These are phyloP conservation scores for Polydesmus complanatus DNA, from an alignment of 2,888 invertebrate species.

Conservation along the genomic window DNA sequence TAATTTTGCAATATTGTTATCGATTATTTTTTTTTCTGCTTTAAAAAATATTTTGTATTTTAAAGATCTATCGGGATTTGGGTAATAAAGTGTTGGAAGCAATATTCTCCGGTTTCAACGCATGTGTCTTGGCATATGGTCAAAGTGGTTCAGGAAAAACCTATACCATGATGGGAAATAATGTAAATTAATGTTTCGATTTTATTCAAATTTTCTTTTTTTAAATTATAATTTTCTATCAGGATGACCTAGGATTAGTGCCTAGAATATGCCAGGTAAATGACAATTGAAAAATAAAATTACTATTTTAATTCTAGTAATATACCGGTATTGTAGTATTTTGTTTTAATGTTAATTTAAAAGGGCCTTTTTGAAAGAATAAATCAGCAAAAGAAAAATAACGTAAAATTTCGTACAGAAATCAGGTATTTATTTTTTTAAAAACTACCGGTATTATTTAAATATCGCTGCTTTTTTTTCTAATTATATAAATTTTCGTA, in stretches of 20 bases:
- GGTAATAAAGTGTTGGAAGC: constrained; percentile 49
- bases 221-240: constrained; percentile 20
- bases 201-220: background rate
- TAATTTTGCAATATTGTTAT: constrained; percentile 25
- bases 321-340: background rate
- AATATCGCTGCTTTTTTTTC: background rate
- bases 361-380: constrained; percentile 31
- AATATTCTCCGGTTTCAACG: constrained; percentile 57
- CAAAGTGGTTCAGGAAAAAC: constrained; percentile 86
- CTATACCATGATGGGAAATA: constrained; percentile 74
- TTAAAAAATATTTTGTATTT: constrained; percentile 14
- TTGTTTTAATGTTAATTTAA: constrained; percentile 16
- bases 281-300: no score
- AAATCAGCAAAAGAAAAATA: constrained; percentile 25
- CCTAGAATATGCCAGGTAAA: constrained; percentile 35
- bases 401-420: constrained; percentile 29
- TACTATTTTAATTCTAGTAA: background rate
- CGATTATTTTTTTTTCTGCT: constrained; percentile 7
- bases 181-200: constrained; percentile 28
- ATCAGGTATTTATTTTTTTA: constrained; percentile 25
- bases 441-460: background rate
- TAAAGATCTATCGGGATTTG: constrained; percentile 49
- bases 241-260: constrained; percentile 34
- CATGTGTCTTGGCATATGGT: constrained; percentile 82
- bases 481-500: constrained; percentile 20